These are phyloP conservation scores for Forbesichthys agassizii DNA, from an alignment of 2,113 vertebrate genomes.

Conservation along the genomic window DNA sequence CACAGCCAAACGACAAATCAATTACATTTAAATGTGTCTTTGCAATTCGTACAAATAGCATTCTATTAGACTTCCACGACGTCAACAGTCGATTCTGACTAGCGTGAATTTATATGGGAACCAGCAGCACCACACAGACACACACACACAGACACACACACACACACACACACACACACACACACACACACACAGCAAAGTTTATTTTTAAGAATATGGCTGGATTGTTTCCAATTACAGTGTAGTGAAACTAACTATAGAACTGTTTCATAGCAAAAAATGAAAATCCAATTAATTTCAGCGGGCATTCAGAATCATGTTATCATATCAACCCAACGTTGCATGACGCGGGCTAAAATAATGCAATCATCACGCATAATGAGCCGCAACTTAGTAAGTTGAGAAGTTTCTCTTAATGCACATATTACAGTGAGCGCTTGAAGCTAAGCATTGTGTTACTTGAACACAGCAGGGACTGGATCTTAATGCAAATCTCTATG, in stretches of 20 bases:
- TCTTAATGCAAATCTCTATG: slow-evolving; percentile 76
- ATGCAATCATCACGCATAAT: slow-evolving; percentile 70
- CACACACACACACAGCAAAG: slow-evolving; percentile 8
- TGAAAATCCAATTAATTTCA: slow-evolving; percentile 53
- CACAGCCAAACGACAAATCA: slow-evolving; percentile 75
- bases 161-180: slow-evolving; percentile 11
- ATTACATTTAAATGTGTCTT: slow-evolving; percentile 67
- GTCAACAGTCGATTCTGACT: too few species aligned
- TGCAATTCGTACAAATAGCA: slow-evolving; percentile 17
- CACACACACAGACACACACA: slow-evolving; percentile 17
- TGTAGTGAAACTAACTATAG: not conserved
- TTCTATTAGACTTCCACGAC: not conserved
- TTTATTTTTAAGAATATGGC: slow-evolving; percentile 6
- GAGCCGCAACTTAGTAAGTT: slow-evolving; percentile 43
- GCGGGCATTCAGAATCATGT: slow-evolving; percentile 47
- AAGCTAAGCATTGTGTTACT: slow-evolving; percentile 63
- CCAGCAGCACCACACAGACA: not conserved
- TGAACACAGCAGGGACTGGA: slow-evolving; percentile 60
- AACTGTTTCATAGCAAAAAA: slow-evolving; percentile 17
- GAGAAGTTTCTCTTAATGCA: slow-evolving; percentile 64
- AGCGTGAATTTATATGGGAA: too few species aligned
- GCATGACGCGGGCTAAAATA: slow-evolving; percentile 67
- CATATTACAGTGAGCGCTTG: slow-evolving; percentile 55
- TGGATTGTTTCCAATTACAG: slow-evolving; percentile 34
- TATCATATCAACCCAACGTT: slow-evolving; percentile 57